These are phyloP conservation scores for Maniola hyperantus DNA, from an alignment of 2,888 invertebrate species.

Conservation along the genomic window DNA sequence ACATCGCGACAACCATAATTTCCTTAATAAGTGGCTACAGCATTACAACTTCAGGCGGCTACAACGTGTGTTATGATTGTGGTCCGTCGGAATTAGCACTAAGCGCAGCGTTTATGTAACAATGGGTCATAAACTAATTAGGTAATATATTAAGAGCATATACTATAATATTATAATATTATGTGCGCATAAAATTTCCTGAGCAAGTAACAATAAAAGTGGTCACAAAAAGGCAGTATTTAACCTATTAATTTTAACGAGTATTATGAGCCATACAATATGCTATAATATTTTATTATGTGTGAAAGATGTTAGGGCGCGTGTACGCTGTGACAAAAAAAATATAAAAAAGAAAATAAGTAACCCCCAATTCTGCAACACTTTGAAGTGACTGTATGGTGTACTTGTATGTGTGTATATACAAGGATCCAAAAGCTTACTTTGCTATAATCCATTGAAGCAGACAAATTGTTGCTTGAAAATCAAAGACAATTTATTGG, in stretches of 20 bases:
- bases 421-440: too few relatives aligned
- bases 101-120: neutral
- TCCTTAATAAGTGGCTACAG: too few relatives aligned
- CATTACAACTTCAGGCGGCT: too few relatives aligned
- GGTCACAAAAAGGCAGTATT: constrained; percentile 11
- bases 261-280: constrained; percentile 1
- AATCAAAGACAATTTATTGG: too few relatives aligned
- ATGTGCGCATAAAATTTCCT: neutral
- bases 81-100: too few relatives aligned
- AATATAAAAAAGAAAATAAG: neutral
- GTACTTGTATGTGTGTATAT: too few relatives aligned
- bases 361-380: neutral
- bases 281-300: constrained; percentile 14
- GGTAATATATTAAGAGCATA: neutral
- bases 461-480: too few relatives aligned
- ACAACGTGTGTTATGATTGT: too few relatives aligned
- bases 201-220: constrained; percentile 10
- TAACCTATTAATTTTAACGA: constrained; percentile 13
- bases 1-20: too few relatives aligned
- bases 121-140: neutral
- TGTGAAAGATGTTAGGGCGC: neutral
- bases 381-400: too few relatives aligned
- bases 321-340: neutral
- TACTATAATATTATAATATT: neutral
- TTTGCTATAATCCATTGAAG: too few relatives aligned